phyloP scores from a whole-genome alignment of 2,113 vertebrate species.

The Boulengeromyrus knoepffleri region DNA sequence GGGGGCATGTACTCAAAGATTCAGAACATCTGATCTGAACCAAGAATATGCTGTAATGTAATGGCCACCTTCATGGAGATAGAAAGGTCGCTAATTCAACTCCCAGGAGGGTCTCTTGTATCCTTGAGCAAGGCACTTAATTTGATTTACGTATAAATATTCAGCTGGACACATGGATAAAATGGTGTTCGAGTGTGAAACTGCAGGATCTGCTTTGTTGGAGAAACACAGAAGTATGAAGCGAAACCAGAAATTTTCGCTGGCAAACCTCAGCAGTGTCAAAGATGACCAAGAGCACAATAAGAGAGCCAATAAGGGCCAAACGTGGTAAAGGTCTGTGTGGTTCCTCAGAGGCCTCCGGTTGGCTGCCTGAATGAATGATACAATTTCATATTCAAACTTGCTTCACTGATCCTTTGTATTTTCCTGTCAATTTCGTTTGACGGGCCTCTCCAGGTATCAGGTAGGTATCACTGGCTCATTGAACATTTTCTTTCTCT shows the following conservation, averaged over 20 bases:
- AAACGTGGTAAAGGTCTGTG: neutral
- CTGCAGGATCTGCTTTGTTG: neutral
- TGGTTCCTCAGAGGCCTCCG: neutral
- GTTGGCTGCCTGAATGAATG: neutral
- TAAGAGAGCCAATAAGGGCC: neutral
- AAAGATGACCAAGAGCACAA: neutral
- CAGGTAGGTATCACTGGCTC: neutral
- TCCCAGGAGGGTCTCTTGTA: neutral
- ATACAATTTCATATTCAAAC: slow-evolving; percentile 3
- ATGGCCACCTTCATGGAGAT: neutral
- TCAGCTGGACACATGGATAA: neutral
- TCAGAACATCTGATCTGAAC: neutral
- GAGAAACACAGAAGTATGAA: neutral
- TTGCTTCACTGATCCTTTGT: neutral
- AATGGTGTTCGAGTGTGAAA: neutral
- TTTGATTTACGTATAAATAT: neutral
- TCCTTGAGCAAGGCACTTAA: neutral
- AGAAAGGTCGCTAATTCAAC: neutral
- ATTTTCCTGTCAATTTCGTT: neutral
- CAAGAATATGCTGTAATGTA: neutral
- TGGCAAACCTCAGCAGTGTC: neutral
- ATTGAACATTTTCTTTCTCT: neutral
- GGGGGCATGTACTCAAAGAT: neutral
- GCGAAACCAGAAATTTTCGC: neutral
- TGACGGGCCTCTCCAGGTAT: neutral